These are phyloP conservation scores for Diaphora mendica DNA, from an alignment of 2,888 invertebrate genomes.

Conservation along the genomic window DNA sequence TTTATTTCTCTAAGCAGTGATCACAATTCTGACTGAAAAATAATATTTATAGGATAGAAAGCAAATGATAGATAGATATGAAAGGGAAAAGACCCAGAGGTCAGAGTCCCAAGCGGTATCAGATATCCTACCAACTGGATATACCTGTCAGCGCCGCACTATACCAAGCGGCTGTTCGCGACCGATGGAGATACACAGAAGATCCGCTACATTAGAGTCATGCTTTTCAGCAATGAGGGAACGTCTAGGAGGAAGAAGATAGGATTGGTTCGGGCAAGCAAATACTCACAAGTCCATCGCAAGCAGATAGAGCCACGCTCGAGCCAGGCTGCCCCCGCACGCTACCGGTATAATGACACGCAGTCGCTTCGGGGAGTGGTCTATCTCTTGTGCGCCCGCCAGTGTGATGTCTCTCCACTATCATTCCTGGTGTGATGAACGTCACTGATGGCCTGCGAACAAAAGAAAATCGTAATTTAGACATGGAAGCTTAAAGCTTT, in stretches of 20 bases:
- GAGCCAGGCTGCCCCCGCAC: conserved; percentile 90
- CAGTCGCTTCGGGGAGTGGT: conserved; percentile 82
- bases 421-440: conserved; percentile 89
- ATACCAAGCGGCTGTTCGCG: too few species aligned
- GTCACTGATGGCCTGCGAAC: conserved; percentile 87
- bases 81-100: too few species aligned
- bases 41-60: too few species aligned
- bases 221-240: too few species aligned
- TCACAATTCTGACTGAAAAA: not conserved
- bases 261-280: not conserved
- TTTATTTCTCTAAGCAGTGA: not conserved
- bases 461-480: conserved; percentile 23
- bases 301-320: conserved; percentile 92
- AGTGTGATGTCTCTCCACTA: conserved; percentile 89
- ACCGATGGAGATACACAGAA: too few species aligned
- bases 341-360: conserved; percentile 93
- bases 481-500: not conserved
- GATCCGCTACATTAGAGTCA: too few species aligned
- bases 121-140: too few species aligned
- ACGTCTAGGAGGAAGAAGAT: not conserved
- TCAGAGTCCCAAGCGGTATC: too few species aligned
- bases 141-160: too few species aligned
- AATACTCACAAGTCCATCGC: conserved; percentile 92
- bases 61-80: not conserved
- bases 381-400: conserved; percentile 82